A percentile compares a stretch with the other conserved stretches of the same genome.
Evolutionary conservation across 1,140 invertebrate species (phyloP).

Genomic region (Drosophila pseudoobscura): DNA sequence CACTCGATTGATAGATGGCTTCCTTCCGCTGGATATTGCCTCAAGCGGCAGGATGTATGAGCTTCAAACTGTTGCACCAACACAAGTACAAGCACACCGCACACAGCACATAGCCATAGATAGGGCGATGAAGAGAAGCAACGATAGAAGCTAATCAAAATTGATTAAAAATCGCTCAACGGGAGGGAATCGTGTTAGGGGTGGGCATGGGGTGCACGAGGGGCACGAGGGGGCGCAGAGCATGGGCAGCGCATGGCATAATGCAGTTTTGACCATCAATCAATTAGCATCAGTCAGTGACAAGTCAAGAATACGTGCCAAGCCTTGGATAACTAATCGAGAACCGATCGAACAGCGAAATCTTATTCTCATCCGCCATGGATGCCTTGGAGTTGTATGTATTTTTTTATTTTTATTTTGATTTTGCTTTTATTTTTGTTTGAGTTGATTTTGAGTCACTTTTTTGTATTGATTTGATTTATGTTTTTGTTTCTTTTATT

Average conservation of each 20-base stretch:
- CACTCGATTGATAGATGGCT: slow-evolving; percentile 46
- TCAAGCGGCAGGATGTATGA: slow-evolving; percentile 17
- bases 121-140: background rate
- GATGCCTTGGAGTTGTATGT: slow-evolving; percentile 46
- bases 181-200: slow-evolving; percentile 1
- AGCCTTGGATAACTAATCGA: background rate
- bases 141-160: slow-evolving; percentile 47
- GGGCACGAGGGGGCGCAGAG: no score
- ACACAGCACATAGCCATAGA: slow-evolving; percentile 4
- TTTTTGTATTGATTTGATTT: background rate
- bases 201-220: no score
- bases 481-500: background rate
- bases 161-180: slow-evolving; percentile 44
- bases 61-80: slow-evolving; percentile 32
- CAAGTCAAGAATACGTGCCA: background rate
- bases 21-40: slow-evolving; percentile 12
- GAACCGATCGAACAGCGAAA: background rate
- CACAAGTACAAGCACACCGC: background rate
- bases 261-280: slow-evolving; percentile 30
- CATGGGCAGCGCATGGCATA: background rate
- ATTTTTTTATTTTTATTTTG: slow-evolving; percentile 11
- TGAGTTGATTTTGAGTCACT: background rate
- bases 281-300: slow-evolving; percentile 24
- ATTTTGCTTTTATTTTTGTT: slow-evolving; percentile 4
- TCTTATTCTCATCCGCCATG: background rate